Evolutionary conservation across 2,888 invertebrate genomes (phyloP).

Genomic region (Heliconius charithonia): DNA sequence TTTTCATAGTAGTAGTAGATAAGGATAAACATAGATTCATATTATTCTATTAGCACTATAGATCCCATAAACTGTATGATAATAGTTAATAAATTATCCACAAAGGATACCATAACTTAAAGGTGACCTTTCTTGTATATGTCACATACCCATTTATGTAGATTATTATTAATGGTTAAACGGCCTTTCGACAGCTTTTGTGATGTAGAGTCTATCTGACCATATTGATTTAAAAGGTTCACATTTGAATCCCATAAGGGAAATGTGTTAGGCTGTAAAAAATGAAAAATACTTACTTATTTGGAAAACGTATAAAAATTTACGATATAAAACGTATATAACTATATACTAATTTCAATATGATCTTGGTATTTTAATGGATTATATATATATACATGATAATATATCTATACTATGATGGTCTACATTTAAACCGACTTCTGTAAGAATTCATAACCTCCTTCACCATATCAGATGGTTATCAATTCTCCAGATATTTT

Average conservation of each 20-base stretch:
- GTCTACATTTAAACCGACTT: too few relatives aligned
- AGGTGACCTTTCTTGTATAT: slow-evolving; percentile 20
- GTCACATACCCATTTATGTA: slow-evolving; percentile 19
- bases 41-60: slow-evolving; percentile 4
- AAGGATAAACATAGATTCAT: slow-evolving; percentile 5
- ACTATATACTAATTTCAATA: too few relatives aligned
- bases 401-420: too few relatives aligned
- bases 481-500: too few relatives aligned
- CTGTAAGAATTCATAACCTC: too few relatives aligned
- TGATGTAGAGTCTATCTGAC: background rate
- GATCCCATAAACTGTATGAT: slow-evolving; percentile 7
- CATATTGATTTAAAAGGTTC: background rate
- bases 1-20: background rate
- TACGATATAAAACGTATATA: too few relatives aligned
- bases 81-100: slow-evolving; percentile 25
- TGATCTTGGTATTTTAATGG: too few relatives aligned
- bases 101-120: slow-evolving; percentile 24
- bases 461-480: too few relatives aligned
- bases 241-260: background rate
- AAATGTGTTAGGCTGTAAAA: background rate
- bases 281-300: too few relatives aligned
- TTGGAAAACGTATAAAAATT: too few relatives aligned
- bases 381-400: too few relatives aligned
- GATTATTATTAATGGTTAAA: slow-evolving; percentile 19
- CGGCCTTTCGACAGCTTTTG: slow-evolving; percentile 13